A percentile compares a stretch with the other conserved stretches of the same genome.
Evolutionary conservation across 2,888 invertebrate genomes (phyloP).

Genomic region (Diogma glabrata): DNA sequence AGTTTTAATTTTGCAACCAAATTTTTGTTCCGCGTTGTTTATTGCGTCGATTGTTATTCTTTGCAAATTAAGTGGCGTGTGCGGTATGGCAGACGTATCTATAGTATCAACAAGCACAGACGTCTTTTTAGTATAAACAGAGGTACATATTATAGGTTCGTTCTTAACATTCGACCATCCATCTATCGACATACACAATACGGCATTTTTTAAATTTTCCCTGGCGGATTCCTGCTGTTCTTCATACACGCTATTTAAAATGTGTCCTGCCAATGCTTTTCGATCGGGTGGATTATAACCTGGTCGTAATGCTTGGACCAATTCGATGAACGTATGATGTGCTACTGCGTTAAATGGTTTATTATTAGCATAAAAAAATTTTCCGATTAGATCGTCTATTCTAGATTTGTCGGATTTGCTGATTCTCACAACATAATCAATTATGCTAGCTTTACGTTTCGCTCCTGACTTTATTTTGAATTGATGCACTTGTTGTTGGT

Average conservation of each 20-base stretch:
- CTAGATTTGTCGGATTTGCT: no score
- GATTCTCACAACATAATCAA: no score
- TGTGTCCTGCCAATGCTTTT: no score
- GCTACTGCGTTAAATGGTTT: background rate
- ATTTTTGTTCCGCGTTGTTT: background rate
- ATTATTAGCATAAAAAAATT: background rate
- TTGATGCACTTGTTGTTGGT: no score
- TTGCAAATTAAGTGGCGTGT: background rate
- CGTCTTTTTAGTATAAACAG: background rate
- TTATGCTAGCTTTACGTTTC: no score
- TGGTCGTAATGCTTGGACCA: background rate
- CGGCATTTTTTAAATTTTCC: background rate
- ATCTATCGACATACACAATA: background rate
- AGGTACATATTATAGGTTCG: background rate
- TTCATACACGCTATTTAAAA: no score
- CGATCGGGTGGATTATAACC: background rate
- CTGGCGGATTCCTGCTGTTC: background rate
- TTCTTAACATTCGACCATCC: background rate
- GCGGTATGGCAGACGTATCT: background rate
- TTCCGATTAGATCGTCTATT: no score
- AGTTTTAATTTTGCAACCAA: background rate
- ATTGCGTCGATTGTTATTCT: background rate
- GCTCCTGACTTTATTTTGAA: no score
- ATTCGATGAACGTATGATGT: background rate
- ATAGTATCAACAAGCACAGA: background rate